Evolutionary conservation across 2,888 invertebrate species (phyloP).

Genomic region (Nycteola revayana): DNA sequence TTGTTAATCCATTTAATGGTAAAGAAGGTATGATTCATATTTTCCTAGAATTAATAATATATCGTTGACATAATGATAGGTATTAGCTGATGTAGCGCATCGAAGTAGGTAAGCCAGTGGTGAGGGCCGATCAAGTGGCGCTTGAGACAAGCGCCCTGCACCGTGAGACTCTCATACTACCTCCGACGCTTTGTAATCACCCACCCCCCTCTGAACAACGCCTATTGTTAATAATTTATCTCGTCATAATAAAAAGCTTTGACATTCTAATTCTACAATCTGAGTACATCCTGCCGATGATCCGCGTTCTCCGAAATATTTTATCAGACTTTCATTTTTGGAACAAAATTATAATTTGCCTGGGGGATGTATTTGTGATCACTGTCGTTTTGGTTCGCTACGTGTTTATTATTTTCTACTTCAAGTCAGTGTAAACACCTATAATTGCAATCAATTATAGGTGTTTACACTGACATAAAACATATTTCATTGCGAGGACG

Average conservation of each 20-base stretch:
- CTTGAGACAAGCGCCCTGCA: conserved; percentile 67
- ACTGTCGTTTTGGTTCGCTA: no score
- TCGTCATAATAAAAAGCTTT: conserved; percentile 38
- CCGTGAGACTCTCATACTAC: conserved; percentile 49
- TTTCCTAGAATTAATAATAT: background rate
- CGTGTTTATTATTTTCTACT: no score
- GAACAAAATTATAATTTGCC: no score
- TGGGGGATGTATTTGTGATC: no score
- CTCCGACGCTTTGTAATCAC: conserved; percentile 40
- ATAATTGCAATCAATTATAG: no score
- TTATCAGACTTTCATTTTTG: no score
- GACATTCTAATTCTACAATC: conserved; percentile 37
- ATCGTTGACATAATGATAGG: conserved; percentile 28
- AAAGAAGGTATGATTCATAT: background rate
- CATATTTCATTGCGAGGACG: no score
- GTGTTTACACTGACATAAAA: no score
- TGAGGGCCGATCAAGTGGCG: conserved; percentile 61
- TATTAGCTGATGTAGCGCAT: conserved; percentile 36
- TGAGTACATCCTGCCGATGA: no score
- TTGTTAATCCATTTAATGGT: no score
- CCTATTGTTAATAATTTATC: conserved; percentile 43
- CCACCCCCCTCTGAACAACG: conserved; percentile 40
- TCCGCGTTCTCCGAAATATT: no score
- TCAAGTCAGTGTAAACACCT: no score
- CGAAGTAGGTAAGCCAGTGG: conserved; percentile 39